Base-by-base conservation (phyloP, 2,797 vertebrate genomes). In the Siniperca undulata region DNA sequence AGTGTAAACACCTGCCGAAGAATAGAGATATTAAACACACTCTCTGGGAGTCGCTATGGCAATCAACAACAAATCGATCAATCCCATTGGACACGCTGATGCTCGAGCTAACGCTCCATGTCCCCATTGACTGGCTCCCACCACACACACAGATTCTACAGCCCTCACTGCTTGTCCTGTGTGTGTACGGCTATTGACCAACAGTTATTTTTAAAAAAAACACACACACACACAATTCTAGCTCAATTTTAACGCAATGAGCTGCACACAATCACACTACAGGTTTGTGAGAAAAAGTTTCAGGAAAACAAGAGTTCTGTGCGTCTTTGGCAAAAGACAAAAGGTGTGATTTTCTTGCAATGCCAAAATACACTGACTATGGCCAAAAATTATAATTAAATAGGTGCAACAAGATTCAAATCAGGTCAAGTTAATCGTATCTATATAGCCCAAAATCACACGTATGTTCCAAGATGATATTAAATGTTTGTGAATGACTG, bases 11-110 rank as follows among this genome's bases (percentile, higher is more conserved):
- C 74, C 72, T 67, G 81, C 67, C 0, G 22, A 30, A 84, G 77
- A 90, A 92, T 80, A 64, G 71, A 86, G 82, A 86, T 74, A 86
- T 91, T 72, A 87, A 85, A 70, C 74, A 66, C 82, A 65, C 86
- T 90, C 88, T 82, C 70, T 80, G 80, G 85, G 86, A 81, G 89
- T 90, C 80, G 60, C 82, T 8, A 87, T 79, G 88, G 85, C 86
- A 80, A 89, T 92, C 85, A 89, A 78, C 89, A 88, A 89, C 80
- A 82, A 81, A 91, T 91, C 78, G 80, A 91, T 92, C 88, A 83
- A 90, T 90, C 89, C 91, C 78, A 88, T 89, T 79, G 88, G 91
- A 90, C 84, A 85, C 80, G 76, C 84, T 87, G 80, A 78, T 74
- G 87, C 86, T 80, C 16, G 13, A 77, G 70, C 75, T 67, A 85